Evolutionary conservation across 2,888 invertebrate genomes (phyloP).

Genomic region (Cosmorhoe ocellata): DNA sequence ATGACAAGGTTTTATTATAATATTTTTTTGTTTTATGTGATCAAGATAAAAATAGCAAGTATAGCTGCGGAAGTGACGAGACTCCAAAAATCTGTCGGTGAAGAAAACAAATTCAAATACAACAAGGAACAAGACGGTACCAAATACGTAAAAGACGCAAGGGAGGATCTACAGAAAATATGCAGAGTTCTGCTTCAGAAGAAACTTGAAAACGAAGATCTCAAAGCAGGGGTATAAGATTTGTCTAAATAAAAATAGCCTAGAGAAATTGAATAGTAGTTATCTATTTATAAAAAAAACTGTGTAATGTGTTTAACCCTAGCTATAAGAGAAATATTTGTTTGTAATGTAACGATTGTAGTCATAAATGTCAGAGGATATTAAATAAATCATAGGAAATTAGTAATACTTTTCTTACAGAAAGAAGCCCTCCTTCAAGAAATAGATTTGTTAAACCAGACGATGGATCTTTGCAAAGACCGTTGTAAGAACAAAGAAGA

Average conservation of each 20-base stretch:
- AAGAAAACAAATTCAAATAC: constrained; percentile 47
- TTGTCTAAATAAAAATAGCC: neutral
- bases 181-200: constrained; percentile 59
- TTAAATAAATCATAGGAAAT: too few relatives aligned
- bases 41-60: constrained; percentile 43
- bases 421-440: constrained; percentile 56
- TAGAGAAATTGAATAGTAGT: too few relatives aligned
- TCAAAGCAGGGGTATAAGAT: constrained; percentile 55
- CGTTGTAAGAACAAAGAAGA: constrained; percentile 58
- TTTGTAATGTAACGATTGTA: too few relatives aligned
- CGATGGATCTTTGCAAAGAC: constrained; percentile 53
- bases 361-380: too few relatives aligned
- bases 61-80: constrained; percentile 42
- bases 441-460: constrained; percentile 52
- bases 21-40: too few relatives aligned
- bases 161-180: constrained; percentile 63
- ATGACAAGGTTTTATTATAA: too few relatives aligned
- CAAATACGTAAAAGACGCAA: constrained; percentile 56
- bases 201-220: constrained; percentile 66
- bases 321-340: too few relatives aligned
- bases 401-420: too few relatives aligned
- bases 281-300: too few relatives aligned
- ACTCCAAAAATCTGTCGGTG: constrained; percentile 39
- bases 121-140: constrained; percentile 59
- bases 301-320: too few relatives aligned